Base-by-base conservation (phyloP, 2,888 invertebrate species). In the Dryobotodes eremita region DNA sequence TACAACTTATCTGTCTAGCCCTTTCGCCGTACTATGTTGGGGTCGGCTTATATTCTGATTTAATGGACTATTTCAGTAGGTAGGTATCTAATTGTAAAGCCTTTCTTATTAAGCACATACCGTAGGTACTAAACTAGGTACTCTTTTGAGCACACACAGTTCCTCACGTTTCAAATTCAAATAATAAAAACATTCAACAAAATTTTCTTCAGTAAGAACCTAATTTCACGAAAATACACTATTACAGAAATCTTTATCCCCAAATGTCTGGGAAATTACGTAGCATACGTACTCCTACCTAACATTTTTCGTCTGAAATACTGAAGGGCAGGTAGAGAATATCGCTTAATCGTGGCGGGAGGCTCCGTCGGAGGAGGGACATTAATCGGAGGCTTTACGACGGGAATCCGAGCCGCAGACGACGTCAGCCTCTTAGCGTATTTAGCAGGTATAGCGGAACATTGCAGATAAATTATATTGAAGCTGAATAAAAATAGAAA, bases 341-440 rank as follows among this genome's bases (percentile, higher is more conserved):
- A 96, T 95, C 92, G 94, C 96, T 96, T 96, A 96, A 96, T 96
- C 95, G 95, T 92, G 92, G 89, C 91, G 89, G 85, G 89, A 93
- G 92, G 91, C 91, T 86, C 90, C 86, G 91, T 86, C 90, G 92
- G 93, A 93, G 95, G 92, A 93, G 91, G 89, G 91, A 87, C 94
- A 95, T 95, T 96, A 96, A 95, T 95, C 94, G 94, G 91, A 94
- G 94, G 93, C 94, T 96, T 96, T 96, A 96, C 93, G 95, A 94
- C 92, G 93, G 92, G 93, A 94, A 92, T 93, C 94, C 92, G 92
- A 90, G 93, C 93, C 94, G 90, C 94, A 94, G 94, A 93, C 92
- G 89, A 92, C 79, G 91, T 87, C 92, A 89, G 89, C 89, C 92
- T 90, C 90, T 89, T 89, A 85, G 85, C 80, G 87, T 89, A 93